A percentile compares a stretch with the other conserved stretches of the same genome.
phyloP scores from a whole-genome alignment of 2,113 vertebrate genomes.

The Ivindomyrus marchei region DNA sequence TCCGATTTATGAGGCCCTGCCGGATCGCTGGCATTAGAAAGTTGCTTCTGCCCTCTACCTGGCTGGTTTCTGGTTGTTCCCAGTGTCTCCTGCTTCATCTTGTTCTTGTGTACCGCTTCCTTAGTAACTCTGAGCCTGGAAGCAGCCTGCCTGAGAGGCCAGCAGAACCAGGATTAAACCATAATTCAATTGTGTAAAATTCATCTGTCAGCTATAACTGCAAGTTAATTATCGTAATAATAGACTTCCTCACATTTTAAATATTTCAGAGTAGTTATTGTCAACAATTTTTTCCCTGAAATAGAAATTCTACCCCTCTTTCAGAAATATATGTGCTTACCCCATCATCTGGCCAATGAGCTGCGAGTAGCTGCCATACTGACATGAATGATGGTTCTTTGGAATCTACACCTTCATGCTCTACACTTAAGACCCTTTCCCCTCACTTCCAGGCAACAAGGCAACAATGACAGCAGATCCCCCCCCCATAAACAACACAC shows the following conservation, averaged over 20 bases:
- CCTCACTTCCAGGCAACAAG: neutral
- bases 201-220: neutral
- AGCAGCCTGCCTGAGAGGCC: neutral
- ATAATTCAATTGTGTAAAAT: neutral
- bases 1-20: neutral
- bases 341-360: neutral
- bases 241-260: neutral
- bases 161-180: neutral
- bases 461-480: neutral
- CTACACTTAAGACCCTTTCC: neutral
- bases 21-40: neutral
- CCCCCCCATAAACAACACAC: constrained; percentile 29
- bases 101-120: neutral
- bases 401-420: neutral
- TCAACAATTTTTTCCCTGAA: neutral
- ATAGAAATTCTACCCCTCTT: neutral
- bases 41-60: neutral
- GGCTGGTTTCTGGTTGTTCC: neutral
- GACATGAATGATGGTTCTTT: neutral
- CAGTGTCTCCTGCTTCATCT: neutral
- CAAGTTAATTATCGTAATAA: neutral
- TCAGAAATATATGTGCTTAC: neutral
- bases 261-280: neutral
- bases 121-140: neutral
- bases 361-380: neutral